Percentiles rank a stretch among this genome's conserved stretches.
phyloP scores from a whole-genome alignment of 2,797 vertebrate species.

The Psittacula derbiana region DNA sequence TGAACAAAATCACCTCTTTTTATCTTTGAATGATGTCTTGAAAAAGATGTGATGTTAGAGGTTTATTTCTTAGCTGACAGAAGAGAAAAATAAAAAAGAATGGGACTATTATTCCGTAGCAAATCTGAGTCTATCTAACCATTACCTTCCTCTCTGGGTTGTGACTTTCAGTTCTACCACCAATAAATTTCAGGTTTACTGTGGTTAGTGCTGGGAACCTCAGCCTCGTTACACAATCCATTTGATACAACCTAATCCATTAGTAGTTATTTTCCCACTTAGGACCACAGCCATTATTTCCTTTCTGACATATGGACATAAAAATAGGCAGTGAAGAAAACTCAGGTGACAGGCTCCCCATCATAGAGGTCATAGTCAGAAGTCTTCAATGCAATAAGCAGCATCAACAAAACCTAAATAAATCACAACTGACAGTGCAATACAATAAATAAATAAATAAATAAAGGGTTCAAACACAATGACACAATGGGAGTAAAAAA shows the following conservation, averaged over 20 bases:
- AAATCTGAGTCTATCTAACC: background rate
- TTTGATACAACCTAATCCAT: background rate
- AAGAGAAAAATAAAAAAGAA: background rate
- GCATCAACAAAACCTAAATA: background rate
- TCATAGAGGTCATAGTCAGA: background rate
- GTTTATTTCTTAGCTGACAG: background rate
- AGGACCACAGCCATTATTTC: background rate
- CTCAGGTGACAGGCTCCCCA: background rate
- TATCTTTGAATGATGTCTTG: background rate
- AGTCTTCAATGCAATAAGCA: background rate
- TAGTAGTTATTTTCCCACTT: background rate
- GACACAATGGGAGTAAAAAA: background rate
- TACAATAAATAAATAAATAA: background rate
- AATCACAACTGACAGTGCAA: background rate
- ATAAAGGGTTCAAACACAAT: background rate
- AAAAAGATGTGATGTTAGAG: background rate
- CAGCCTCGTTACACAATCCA: background rate
- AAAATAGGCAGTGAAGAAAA: background rate
- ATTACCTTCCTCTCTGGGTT: background rate
- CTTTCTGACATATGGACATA: background rate
- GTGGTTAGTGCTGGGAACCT: background rate
- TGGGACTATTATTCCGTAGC: background rate
- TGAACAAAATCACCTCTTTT: slow-evolving; percentile 14
- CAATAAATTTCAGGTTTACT: background rate
- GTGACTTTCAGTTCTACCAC: background rate